Evolutionary conservation across 1,140 invertebrate species (phyloP).

Genomic region (Caenorhabditis latens): DNA sequence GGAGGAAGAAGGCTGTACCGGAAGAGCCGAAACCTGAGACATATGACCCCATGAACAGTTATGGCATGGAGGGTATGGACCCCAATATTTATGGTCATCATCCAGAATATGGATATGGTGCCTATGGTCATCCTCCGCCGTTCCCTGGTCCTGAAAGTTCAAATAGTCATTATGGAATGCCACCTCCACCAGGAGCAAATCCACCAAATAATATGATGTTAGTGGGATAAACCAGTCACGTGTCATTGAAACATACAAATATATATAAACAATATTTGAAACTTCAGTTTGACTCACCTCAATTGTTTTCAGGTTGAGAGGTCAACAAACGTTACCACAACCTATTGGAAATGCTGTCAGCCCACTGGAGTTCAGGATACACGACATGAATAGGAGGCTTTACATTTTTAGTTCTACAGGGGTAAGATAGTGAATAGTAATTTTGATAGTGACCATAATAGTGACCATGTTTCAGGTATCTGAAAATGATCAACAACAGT

Average conservation of each 20-base stretch:
- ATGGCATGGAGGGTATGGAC: slow-evolving; percentile 40
- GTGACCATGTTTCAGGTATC: slow-evolving; percentile 23
- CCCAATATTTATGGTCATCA: slow-evolving; percentile 35
- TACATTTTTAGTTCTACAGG: slow-evolving; percentile 58
- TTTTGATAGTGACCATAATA: background rate
- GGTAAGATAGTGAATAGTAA: slow-evolving; percentile 40
- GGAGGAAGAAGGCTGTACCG: slow-evolving; percentile 21
- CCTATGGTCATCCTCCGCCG: slow-evolving; percentile 30
- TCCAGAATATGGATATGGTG: slow-evolving; percentile 28
- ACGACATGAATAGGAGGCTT: slow-evolving; percentile 62
- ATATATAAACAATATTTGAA: background rate
- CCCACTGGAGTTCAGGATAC: slow-evolving; percentile 63
- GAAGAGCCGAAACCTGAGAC: slow-evolving; percentile 28
- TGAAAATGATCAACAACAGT: slow-evolving; percentile 78
- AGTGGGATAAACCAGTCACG: background rate
- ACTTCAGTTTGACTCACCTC: background rate
- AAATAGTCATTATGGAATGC: slow-evolving; percentile 37
- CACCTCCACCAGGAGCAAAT: background rate
- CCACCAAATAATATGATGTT: slow-evolving; percentile 17
- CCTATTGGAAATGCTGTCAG: slow-evolving; percentile 37
- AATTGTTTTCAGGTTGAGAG: slow-evolving; percentile 21
- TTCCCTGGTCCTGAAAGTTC: slow-evolving; percentile 38
- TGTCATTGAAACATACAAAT: slow-evolving; percentile 1
- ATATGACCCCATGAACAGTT: slow-evolving; percentile 14
- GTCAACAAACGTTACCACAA: background rate